Evolutionary conservation across 2,113 vertebrate genomes (phyloP), one percentile per base, ranked within the genome.

Genomic region (Poeciliopsis retropinna): DNA sequence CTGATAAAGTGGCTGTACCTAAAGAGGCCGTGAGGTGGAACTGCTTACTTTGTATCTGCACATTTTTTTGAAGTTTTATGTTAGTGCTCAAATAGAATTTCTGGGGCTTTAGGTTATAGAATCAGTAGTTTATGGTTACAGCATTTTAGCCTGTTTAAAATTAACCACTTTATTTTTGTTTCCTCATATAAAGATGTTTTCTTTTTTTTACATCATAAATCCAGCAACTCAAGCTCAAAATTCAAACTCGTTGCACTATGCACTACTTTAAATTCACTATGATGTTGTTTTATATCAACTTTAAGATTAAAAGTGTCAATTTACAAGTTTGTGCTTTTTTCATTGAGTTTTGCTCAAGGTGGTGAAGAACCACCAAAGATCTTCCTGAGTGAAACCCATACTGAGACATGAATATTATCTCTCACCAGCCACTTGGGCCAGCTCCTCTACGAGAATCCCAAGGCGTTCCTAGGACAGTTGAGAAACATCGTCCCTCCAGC

Each of bases 51-150:
- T 62, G 76, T 72, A 80, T 75, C 76, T 83, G 81, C 61, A 17
- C 3, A 54, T 79, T 89, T 79, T 89, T 90, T 90, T 91, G 86
- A 91, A 80, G 87, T 88, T 92, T 92, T 91, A 89, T 88, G 80
- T 51, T 44, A 28, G 61, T 68, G 78, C 83, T 80, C 87, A 91
- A 90, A 78, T 72, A 12, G 75, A 73, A 73, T 79, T 85, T 64
- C 39, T 64, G 74, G 64, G 62, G 81, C 69, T 80, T 75, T 73
- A 54, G n/a, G 27, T 79, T 75, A 67, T 71, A 75, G 70, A 80
- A 64, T 80, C 34, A 28, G 32, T 15, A 14, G 39, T 89, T 90
- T 75, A 81, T 65, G 54, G 80, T 47, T n/a, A 60, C 31, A 72
- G 51, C 44, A 19, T 60, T 81, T 34, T 62, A 54, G 63, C 17